Evolutionary conservation across 1,140 invertebrate species (phyloP).

Genomic region (Pseudomyrmex dendroicus): DNA sequence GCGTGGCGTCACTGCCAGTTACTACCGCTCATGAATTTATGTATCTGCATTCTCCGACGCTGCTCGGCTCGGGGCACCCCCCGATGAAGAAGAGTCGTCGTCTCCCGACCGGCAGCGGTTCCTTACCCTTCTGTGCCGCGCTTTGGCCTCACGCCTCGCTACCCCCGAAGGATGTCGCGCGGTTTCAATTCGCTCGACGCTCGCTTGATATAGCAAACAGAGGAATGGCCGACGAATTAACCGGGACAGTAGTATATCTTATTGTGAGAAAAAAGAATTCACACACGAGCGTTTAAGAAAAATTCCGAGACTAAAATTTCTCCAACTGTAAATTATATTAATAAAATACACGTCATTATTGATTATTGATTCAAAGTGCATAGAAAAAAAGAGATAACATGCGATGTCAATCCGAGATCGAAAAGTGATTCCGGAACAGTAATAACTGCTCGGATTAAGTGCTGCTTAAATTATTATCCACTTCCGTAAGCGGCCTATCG

Average conservation of each 20-base stretch:
- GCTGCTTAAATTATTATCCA: no score
- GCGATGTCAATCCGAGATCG: no score
- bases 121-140: conserved; percentile 56
- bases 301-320: background rate
- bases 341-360: no score
- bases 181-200: conserved; percentile 1
- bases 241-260: background rate
- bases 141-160: conserved; percentile 62
- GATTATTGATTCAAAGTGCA: no score
- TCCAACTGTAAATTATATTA: no score
- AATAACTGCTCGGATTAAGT: no score
- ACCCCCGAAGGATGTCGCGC: conserved; percentile 65
- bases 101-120: conserved; percentile 54
- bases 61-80: conserved; percentile 75
- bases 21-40: conserved; percentile 85
- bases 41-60: conserved; percentile 84
- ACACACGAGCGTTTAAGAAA: background rate
- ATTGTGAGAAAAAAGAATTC: background rate
- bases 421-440: no score
- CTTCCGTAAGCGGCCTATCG: no score
- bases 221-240: background rate
- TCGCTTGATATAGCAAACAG: background rate
- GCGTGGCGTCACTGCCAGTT: conserved; percentile 85
- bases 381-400: no score
- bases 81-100: conserved; percentile 64